Evolutionary conservation across 1,140 invertebrate species (phyloP).

Genomic region (Drosophila sturtevanti): DNA sequence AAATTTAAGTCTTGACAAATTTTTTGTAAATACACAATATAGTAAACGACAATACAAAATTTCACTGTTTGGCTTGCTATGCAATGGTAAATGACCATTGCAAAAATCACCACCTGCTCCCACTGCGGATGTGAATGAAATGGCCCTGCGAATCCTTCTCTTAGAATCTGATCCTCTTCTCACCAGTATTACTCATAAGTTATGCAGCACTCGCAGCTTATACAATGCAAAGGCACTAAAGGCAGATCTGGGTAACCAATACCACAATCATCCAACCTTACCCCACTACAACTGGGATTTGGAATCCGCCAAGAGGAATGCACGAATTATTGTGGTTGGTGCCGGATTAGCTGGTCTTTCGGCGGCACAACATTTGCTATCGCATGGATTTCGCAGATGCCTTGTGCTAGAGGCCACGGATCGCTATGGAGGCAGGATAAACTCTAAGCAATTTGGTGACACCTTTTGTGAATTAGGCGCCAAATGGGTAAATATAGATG

Average conservation of each 20-base stretch:
- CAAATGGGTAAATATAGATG: slow-evolving; percentile 74
- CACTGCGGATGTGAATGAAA: slow-evolving; percentile 2
- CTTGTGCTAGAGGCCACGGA: slow-evolving; percentile 89
- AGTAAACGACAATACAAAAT: slow-evolving; percentile 19
- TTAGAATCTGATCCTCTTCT: slow-evolving; percentile 9
- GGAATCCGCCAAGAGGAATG: slow-evolving; percentile 71
- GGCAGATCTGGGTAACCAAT: slow-evolving; percentile 42
- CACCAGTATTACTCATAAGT: slow-evolving; percentile 42
- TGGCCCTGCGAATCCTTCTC: slow-evolving; percentile 15
- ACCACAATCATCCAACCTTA: slow-evolving; percentile 10
- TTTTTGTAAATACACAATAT: not conserved
- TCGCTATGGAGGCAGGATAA: slow-evolving; percentile 89
- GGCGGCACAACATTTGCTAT: slow-evolving; percentile 87
- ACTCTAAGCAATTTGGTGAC: slow-evolving; percentile 89
- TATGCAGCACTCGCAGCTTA: slow-evolving; percentile 59
- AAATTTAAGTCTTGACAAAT: not conserved
- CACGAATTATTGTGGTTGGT: slow-evolving; percentile 88
- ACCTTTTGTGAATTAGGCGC: slow-evolving; percentile 89
- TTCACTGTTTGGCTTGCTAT: slow-evolving; percentile 40
- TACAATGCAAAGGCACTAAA: slow-evolving; percentile 67
- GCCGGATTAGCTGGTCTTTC: slow-evolving; percentile 90
- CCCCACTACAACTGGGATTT: slow-evolving; percentile 29
- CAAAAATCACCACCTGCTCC: slow-evolving; percentile 2
- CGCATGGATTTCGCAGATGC: slow-evolving; percentile 88
- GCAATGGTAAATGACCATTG: slow-evolving; percentile 59